Percentiles rank a stretch among this genome's conserved stretches.
Conservation (phyloP, 2,113 vertebrate genomes). For the Mastomys coucha region DNA sequence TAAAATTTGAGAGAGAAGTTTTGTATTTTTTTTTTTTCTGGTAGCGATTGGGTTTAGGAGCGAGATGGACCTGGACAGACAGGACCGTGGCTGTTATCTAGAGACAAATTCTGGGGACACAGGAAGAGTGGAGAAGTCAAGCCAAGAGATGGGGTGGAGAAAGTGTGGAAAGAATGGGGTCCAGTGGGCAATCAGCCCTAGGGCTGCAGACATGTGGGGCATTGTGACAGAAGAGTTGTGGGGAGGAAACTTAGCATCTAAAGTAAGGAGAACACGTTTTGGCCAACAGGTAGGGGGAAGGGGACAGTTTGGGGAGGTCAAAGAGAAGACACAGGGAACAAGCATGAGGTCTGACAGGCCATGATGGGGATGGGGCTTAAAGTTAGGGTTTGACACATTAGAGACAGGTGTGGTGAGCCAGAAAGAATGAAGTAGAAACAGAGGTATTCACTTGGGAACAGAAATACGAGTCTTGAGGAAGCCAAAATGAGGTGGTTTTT, state of each 20-base stretch:
- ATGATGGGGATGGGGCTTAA: neutral
- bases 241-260: neutral
- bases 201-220: constrained; percentile 11
- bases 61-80: neutral
- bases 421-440: constrained; percentile 5
- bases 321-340: constrained; percentile 34
- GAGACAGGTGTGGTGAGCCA: neutral
- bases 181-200: neutral
- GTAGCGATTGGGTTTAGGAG: neutral
- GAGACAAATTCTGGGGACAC: neutral
- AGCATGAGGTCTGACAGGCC: neutral
- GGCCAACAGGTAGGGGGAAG: neutral
- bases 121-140: constrained; percentile 17
- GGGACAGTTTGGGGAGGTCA: constrained; percentile 9
- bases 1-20: neutral
- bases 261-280: constrained; percentile 36
- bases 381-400: constrained; percentile 12
- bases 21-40: neutral
- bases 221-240: neutral
- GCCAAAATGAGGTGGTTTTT: neutral
- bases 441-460: neutral
- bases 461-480: neutral
- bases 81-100: neutral
- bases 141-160: neutral
- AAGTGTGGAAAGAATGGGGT: neutral